Evolutionary conservation across 2,113 vertebrate species (phyloP), one percentile per base, ranked within the genome.

Genomic region (rat (Rattus norvegicus)): DNA sequence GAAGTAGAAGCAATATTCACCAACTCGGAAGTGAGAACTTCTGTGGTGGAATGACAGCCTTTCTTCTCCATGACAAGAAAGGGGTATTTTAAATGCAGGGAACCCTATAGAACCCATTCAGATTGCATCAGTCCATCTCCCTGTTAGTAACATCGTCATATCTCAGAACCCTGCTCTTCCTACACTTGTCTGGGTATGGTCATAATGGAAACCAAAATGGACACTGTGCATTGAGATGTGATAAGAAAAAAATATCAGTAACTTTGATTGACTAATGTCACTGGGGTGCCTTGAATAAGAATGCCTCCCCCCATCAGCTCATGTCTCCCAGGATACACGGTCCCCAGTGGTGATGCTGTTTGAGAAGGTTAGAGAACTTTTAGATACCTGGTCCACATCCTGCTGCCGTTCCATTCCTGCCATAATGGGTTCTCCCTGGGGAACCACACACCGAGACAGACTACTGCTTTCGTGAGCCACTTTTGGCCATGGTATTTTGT

Each of bases 81-180:
- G 63, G 0, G 0, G 10, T 63, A 88, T 93, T 97, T 97, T 93
- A 96, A 97, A 97, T 96, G 79, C 94, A 98, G 81, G 88, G 93
- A 97, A 95, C 95, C 75, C 95, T 90, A 92, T 94, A 95, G 92
- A 93, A 92, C 94, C 84, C 61, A 36, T 95, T 91, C 94, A 84
- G 97, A 93, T 92, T 83, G n/a, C 9, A 17, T 0, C 16, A 33
- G 80, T 92, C 17, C 30, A 80, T 80, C 77, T 90, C 20, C 65
- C 87, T 77, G 0, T n/a, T n/a, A n/a, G n/a, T 90, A 93, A 1
- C 1, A 67, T 93, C 88, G 88, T 88, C 96, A 26, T 93, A 63
- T 61, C 91, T 63, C 39, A 49, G 22, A 95, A 94, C 63, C 65
- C 17, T 86, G 75, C 61, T 93, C 85, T 81, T 63, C 84, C 89